Base-by-base conservation (phyloP, 92 coral and sea anemone species). In the Actinernus sp. region DNA sequence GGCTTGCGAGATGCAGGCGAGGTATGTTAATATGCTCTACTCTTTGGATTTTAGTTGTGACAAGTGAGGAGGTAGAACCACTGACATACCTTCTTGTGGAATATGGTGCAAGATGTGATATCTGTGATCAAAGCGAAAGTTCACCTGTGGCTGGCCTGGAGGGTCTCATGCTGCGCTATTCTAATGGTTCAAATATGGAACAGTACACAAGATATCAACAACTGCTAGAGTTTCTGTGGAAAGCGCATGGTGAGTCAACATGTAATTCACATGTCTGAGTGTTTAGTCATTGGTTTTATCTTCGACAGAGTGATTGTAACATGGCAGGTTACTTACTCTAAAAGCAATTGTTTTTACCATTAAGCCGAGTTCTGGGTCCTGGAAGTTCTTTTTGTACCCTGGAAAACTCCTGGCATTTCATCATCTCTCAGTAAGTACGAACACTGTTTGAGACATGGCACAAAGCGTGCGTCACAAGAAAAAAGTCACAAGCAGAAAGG, bases 91-190 rank as follows among this genome's bases (percentile, higher is more conserved):
- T 90, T 38, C 56, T 93, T 20, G 75, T 86, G 38, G 98, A 87
- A 69, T 93, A 93, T 70, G 98, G 98, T 18, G 97, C 98, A 12
- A 61, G 83, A 4, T 70, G 81, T 52, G 86, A 81, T 26, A 65
- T 90, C 6, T 33, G 61, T 36, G 97, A 93, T 64, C 78, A 86
- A 50, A 82, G 49, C 11, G 90, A 84, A 22, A 72, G 62, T 20
- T 67, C 97, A 14, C 79, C 97, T n/a, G 65, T 73, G 12, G 76
- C 76, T 18, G 65, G 87, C 12, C 79, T 93, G 28, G 89, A 90
- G 32, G 75, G 82, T 20, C 52, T 86, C 71, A 41, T 90, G 73
- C 75, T 78, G 26, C 81, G 97, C 0, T 83, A 86, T 32, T 79
- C 89, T 33, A 78, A 67, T 54, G 66, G 71, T 1, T 58, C 97